Evolutionary conservation across 2,888 invertebrate species (phyloP), one percentile per base, ranked within the genome.

Genomic region (Anthophora plumipes): DNA sequence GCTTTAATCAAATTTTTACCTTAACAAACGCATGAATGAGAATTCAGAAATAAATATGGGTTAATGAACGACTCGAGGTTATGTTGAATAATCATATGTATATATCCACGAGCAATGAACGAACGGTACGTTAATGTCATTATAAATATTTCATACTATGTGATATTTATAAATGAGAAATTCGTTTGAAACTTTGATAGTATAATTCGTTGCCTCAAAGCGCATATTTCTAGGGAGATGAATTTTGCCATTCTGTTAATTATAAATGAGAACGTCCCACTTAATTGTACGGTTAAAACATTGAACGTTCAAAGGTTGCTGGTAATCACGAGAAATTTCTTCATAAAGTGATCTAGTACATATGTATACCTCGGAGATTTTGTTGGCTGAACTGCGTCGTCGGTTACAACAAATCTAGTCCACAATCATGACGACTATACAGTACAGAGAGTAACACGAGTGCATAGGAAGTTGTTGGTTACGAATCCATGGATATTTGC

Each of bases 391-490:
- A n/a, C n/a, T n/a, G n/a, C n/a, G n/a, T n/a, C n/a, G n/a, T n/a
- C n/a, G 31, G 2, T 31, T 4, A 4, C 31, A 12, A n/a, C 20
- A 20, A 59, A 20, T 39, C 20, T 20, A 20, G 7, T 12, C 8
- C 59, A 14, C 39, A 3, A 14, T 1, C 39, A 4, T n/a, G n/a
- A n/a, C n/a, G n/a, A n/a, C 14, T 8, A 12, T n/a, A 0, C 7
- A n/a, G 25, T 4, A 25, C 9, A 22, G 31, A 31, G 31, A 31
- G 31, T 1, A 31, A 4, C 2, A 31, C 11, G 17, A 22, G n/a
- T 9, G 5, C 8, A 31, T 5, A 17, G 50, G 68, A 63, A 74
- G 74, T 67, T 64, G 71, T 69, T 60, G 41, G 25, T 54, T 57
- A 54, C 66, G 57, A 66, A 41, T 52, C n/a, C 50, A 20, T 25